Base-by-base conservation (phyloP, 2,888 invertebrate species). In the Aphelenchoides bicaudatus region DNA sequence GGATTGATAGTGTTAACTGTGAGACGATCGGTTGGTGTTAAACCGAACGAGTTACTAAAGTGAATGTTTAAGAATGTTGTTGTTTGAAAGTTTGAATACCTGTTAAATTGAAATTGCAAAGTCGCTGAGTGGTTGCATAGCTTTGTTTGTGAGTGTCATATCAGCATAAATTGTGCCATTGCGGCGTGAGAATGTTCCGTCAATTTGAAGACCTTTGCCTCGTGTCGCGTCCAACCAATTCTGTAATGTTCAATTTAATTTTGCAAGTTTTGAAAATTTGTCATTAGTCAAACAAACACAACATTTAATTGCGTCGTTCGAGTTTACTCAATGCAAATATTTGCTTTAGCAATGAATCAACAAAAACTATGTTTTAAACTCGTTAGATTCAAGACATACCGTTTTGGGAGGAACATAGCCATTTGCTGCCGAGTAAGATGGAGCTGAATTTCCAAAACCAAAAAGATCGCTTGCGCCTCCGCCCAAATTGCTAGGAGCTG, bases 81-180 rank as follows among this genome's bases (percentile, higher is more conserved):
- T 56, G 10, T 8, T 27, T 56, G 51, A 13, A n/a, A 43, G 6
- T 21, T 21, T 16, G 46, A 23, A n/a, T 43, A 10, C n/a, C 1
- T n/a, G n/a, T n/a, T n/a, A n/a, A n/a, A n/a, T n/a, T n/a, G n/a
- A n/a, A 78, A 99, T 89, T 13, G 96, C 96, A 82, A 98, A 96
- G 5, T 87, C 88, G 72, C 86, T 86, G 90, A 98, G 92, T 13
- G 91, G 88, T 80, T 92, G 92, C 92, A 99, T 92, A 1, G 98
- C 96, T 56, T 71, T 91, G 82, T 98, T 98, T 34, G 89, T 89
- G 79, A 98, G 88, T 0, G 90, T 90, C 86, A 98, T 86, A 78
- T 98, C 96, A 90, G 98, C 92, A 57, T 86, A 86, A 60, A 91
- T 86, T 81, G 88, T 88, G 0, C 89, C 89, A 78, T 86, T 87